Evolutionary conservation across 2,113 vertebrate species (phyloP), one percentile per base, ranked within the genome.

Genomic region (Phalacrocorax pelagicus): DNA sequence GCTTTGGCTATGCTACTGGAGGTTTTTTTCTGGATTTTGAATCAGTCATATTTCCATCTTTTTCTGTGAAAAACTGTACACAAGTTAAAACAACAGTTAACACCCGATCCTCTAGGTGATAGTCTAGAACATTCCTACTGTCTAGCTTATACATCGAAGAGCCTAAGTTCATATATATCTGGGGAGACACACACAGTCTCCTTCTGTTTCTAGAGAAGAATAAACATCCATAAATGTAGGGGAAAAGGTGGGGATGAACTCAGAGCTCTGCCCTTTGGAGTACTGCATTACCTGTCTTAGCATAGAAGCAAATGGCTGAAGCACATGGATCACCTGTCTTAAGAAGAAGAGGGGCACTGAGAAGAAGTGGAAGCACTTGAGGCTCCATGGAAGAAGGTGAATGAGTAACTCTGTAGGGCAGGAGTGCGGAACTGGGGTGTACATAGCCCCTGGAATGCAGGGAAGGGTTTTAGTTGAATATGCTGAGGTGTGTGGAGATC

Each of bases 101-200:
- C 57, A 9, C 7, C 5, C 10, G 69, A 0, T 71, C 6, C 1
- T 86, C 29, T 26, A 44, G 27, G 10, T 1, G 4, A 38, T 67
- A 34, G 14, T 57, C 15, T 23, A 27, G 26, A 61, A 58, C 26
- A 30, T 57, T 59, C 24, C 54, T 59, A 12, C 38, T 29, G 9
- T 81, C 9, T 59, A 21, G 19, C 29, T 65, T 81, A 55, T 24
- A 26, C 12, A 38, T 61, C 15, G 65, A 23, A n/a, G 11, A 52
- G 5, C 12, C 9, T 30, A 47, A 67, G 13, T 81, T 67, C 42
- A 19, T 36, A 4, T 24, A 7, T 52, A 8, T 86, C 46, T 46
- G 3, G 26, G 5, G 22, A 54, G 15, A 49, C 16, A 44, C 16
- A 44, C 10, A 12, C 2, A 13, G 5, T 57, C 26, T 88, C 12